Evolutionary conservation across 2,888 invertebrate genomes (phyloP), one percentile per base, ranked within the genome.

Genomic region (Tholera decimalis): DNA sequence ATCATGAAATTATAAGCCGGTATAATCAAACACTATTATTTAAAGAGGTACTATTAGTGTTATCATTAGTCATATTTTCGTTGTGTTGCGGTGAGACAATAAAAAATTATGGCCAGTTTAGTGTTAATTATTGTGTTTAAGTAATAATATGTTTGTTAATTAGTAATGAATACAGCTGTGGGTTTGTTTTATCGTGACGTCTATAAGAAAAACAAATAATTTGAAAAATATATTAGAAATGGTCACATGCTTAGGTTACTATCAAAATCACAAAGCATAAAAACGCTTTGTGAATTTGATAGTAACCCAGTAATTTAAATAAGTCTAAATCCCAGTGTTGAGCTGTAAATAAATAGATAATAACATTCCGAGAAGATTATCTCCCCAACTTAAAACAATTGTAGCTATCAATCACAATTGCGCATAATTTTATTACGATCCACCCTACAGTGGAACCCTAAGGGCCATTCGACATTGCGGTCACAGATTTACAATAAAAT

Each of bases 401-500:
- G 81, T 79, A 73, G 71, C 82, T 73, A 77, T 82, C 74, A 73
- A 79, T 76, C 82, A 78, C 82, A 80, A 83, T 84, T 73, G 72
- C 73, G 80, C 64, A 79, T 79, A 82, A 85, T 85, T 83, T 83
- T 85, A 85, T 86, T 85, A 85, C 70, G 56, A 61, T 64, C 68
- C 65, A 60, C 77, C 76, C 75, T 78, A 71, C 63, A 63, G 78
- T 71, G 77, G 77, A 77, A 64, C 81, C 78, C 79, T 80, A 73
- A 81, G 75, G 77, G 71, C 79, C 77, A 77, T 83, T 87, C 83
- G 83, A 87, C 87, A 88, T 84, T 88, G 86, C 85, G 88, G 88
- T 90, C 90, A 88, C 90, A 90, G 89, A 89, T 88, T 89, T 84
- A 88, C 89, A 89, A 90, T 91, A 90, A 91, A 91, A 88, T 88